These are phyloP conservation scores for Tridacna crocea DNA, from an alignment of 2,888 invertebrate species.

Conservation along the genomic window DNA sequence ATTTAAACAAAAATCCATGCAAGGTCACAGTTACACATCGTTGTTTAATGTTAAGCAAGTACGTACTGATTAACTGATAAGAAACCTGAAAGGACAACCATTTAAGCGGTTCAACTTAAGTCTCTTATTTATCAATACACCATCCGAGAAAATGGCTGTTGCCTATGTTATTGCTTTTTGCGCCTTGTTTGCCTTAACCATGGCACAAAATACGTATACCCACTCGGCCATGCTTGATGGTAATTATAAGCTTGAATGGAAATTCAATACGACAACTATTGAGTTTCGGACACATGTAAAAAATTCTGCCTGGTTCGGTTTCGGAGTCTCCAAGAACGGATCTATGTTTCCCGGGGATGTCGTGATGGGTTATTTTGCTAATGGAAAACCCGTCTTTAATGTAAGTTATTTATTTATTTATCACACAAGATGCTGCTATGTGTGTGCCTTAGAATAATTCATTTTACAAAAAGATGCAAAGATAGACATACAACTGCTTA, in stretches of 20 bases:
- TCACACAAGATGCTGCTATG: too few species aligned
- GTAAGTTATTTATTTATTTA: background rate
- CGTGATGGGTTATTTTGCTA: background rate
- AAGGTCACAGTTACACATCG: too few species aligned
- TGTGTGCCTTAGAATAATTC: too few species aligned
- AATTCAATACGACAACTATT: constrained; percentile 10
- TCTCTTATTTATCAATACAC: too few species aligned
- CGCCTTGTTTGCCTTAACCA: background rate
- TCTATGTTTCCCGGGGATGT: constrained; percentile 15
- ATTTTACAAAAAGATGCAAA: too few species aligned
- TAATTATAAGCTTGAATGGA: constrained; percentile 10
- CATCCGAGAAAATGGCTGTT: background rate
- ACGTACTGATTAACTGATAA: too few species aligned
- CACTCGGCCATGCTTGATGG: background rate
- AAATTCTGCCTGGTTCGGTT: background rate
- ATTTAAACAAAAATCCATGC: too few species aligned
- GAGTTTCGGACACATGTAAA: constrained; percentile 4
- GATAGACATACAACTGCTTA: too few species aligned
- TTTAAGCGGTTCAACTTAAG: too few species aligned
- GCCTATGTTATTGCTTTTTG: background rate
- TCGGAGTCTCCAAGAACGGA: background rate
- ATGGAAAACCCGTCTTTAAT: background rate
- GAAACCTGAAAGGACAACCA: too few species aligned
- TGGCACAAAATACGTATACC: background rate
- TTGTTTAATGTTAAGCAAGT: too few species aligned